phyloP scores from a whole-genome alignment of 2,113 vertebrate species.

The Morone saxatilis region DNA sequence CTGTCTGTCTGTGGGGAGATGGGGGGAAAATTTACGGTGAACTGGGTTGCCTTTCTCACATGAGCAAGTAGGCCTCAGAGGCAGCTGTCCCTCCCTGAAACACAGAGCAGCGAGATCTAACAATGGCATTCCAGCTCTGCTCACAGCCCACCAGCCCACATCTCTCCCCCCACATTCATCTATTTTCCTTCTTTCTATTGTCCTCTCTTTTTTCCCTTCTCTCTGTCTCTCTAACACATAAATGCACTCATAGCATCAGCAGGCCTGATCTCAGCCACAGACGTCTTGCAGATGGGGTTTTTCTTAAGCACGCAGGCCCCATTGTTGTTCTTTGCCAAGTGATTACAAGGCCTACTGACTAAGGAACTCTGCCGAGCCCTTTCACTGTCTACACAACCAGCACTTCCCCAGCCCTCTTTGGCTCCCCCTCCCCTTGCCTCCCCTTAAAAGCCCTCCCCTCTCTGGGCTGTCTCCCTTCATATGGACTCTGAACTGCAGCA shows the following conservation, averaged over 20 bases:
- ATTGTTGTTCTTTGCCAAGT: conserved; percentile 64
- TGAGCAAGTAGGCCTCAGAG: conserved; percentile 38
- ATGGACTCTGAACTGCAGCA: conserved; percentile 73
- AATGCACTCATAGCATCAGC: conserved; percentile 33
- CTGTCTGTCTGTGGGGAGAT: conserved; percentile 53
- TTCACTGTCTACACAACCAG: conserved; percentile 65
- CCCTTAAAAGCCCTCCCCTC: conserved; percentile 26
- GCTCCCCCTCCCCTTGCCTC: conserved; percentile 36
- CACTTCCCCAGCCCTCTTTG: conserved; percentile 9
- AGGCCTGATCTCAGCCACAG: conserved; percentile 27
- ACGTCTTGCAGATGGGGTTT: conserved; percentile 53
- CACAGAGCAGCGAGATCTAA: conserved; percentile 58
- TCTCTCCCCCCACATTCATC: conserved; percentile 21
- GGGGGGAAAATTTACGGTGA: conserved; percentile 17
- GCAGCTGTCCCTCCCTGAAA: conserved; percentile 67
- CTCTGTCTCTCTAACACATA: conserved; percentile 18
- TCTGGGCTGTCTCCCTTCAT: conserved; percentile 38
- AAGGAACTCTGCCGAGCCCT: conserved; percentile 46
- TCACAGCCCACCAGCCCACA: conserved; percentile 37
- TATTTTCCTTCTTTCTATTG: conserved; percentile 32
- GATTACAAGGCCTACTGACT: conserved; percentile 61
- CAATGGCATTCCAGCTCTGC: conserved; percentile 76
- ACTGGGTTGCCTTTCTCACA: conserved; percentile 48
- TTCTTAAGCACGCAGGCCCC: conserved; percentile 55
- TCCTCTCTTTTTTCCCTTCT: conserved; percentile 16